Conservation (phyloP, 2,113 vertebrate genomes). For the Hippocampus abdominalis region DNA sequence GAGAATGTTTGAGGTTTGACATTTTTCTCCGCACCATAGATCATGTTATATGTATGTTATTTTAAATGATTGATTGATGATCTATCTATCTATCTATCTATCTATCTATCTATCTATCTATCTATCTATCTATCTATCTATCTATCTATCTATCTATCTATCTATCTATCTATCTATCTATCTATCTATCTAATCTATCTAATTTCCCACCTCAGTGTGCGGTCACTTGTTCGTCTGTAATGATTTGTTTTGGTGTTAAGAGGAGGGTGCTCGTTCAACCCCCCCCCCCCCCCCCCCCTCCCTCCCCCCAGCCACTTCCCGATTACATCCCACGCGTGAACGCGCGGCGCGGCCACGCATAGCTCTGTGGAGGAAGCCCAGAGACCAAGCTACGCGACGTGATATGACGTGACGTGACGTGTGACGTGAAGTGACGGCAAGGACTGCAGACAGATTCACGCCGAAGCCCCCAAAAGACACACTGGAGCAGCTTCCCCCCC, state of each 20-base stretch:
- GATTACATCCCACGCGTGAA: conserved; percentile 45
- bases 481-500: background rate
- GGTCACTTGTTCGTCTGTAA: background rate
- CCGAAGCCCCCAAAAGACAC: background rate
- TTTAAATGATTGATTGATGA: no score
- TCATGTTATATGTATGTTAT: no score
- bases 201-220: background rate
- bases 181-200: background rate
- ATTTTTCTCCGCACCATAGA: no score
- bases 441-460: background rate
- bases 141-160: no score
- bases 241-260: background rate
- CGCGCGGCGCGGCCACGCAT: conserved; percentile 46
- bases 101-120: no score
- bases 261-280: background rate
- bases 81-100: no score
- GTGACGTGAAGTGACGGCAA: conserved; percentile 2
- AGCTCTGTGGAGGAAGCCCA: conserved; percentile 6
- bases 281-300: conserved; percentile 3
- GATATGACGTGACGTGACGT: conserved; percentile 17
- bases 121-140: no score
- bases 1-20: no score
- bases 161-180: no score
- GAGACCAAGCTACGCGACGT: conserved; percentile 33
- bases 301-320: background rate